A percentile compares a stretch with the other conserved stretches of the same genome.
phyloP scores from a whole-genome alignment of 2,113 vertebrate species.

The Silurus asotus region DNA sequence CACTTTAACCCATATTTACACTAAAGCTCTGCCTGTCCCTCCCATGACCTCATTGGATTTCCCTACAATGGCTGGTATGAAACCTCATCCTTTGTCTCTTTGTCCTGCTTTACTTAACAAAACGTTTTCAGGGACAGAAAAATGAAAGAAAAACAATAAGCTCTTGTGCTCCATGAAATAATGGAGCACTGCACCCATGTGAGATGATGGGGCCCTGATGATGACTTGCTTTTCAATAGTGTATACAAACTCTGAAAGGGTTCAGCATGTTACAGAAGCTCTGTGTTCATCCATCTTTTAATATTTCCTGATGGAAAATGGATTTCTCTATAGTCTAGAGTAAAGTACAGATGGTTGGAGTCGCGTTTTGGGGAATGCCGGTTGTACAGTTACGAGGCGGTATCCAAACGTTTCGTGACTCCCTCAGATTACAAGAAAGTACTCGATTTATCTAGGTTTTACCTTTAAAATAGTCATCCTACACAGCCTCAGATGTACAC shows the following conservation, averaged over 20 bases:
- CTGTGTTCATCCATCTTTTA: neutral
- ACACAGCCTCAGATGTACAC: too few species aligned
- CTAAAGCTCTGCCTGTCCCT: neutral
- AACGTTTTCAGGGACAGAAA: neutral
- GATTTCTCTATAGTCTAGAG: neutral
- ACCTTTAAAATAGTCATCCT: too few species aligned
- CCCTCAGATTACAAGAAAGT: too few species aligned
- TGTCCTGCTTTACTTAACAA: conserved; percentile 29
- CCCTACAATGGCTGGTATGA: conserved; percentile 4
- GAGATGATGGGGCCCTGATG: conserved; percentile 12
- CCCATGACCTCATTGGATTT: conserved; percentile 4
- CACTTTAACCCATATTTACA: neutral
- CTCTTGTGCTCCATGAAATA: conserved; percentile 14
- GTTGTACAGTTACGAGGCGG: too few species aligned
- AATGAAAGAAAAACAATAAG: neutral
- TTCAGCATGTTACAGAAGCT: neutral
- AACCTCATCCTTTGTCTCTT: conserved; percentile 8
- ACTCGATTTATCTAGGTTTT: too few species aligned
- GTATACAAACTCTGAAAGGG: neutral
- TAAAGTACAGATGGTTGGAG: too few species aligned
- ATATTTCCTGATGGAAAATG: neutral
- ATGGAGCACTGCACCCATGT: neutral
- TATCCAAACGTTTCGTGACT: too few species aligned
- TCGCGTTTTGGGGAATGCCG: too few species aligned
- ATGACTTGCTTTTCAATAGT: neutral